These are phyloP conservation scores for Ammodramus savannarum DNA, from an alignment of 2,113 vertebrate species.

Conservation along the genomic window DNA sequence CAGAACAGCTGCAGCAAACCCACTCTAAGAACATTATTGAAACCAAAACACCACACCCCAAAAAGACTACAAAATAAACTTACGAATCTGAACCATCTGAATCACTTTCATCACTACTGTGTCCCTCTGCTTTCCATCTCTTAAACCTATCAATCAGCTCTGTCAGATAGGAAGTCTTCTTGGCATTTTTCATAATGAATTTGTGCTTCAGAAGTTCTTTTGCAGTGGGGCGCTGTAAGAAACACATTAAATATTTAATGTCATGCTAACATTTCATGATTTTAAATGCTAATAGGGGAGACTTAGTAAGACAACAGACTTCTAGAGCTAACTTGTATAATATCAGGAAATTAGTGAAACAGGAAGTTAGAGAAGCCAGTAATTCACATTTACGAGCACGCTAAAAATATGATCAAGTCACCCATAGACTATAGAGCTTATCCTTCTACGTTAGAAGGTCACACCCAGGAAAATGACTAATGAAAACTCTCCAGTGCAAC, in stretches of 20 bases:
- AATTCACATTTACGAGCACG: not conserved
- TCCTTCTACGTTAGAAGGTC: not conserved
- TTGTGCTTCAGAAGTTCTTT: constrained; percentile 85
- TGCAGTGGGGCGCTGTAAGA: constrained; percentile 77
- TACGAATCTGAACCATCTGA: constrained; percentile 92
- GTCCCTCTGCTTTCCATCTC: constrained; percentile 92
- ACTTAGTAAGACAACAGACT: not conserved
- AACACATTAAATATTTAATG: not conserved
- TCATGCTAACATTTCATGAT: not conserved
- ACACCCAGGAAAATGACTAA: constrained; percentile 63
- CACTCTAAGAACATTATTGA: not conserved
- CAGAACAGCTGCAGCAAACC: not conserved
- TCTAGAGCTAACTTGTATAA: not conserved
- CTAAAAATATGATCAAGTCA: constrained; percentile 6
- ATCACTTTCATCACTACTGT: constrained; percentile 90
- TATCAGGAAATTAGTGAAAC: constrained; percentile 12
- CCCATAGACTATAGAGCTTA: not conserved
- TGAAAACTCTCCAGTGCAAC: not conserved
- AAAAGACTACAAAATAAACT: constrained; percentile 24
- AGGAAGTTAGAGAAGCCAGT: constrained; percentile 29
- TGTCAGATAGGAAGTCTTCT: constrained; percentile 83
- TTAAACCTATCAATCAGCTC: constrained; percentile 89
- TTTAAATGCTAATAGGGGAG: not conserved
- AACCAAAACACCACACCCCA: not conserved
- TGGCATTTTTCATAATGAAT: constrained; percentile 83